Base-by-base conservation (phyloP, 1,140 invertebrate genomes). In the Augochlora pura region DNA sequence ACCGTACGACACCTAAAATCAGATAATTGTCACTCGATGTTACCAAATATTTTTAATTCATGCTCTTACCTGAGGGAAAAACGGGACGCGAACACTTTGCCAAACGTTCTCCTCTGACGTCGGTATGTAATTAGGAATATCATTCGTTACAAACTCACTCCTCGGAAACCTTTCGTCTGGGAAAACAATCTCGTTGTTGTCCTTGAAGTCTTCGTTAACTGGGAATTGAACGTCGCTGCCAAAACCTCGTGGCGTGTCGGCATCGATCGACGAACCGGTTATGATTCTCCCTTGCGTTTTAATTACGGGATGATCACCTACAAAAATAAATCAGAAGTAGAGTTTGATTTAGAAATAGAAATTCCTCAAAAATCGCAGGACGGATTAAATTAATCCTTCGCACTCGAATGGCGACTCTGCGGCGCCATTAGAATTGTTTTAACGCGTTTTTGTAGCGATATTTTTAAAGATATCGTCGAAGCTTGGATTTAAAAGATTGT, bases 31-130 rank as follows among this genome's bases (percentile, higher is more conserved):
- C 21, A 32, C 21, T 54, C 0, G 12, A 42, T 0, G 23, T 8
- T 42, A 3, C 1, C 21, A 8, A 23, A 23, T 23, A 4, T 63
- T 46, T 27, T 0, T 16, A 12, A 12, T 49, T 8, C 0, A 23
- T 49, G 14, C 2, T 52, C 14, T 62, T 85, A 88, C 88, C 83
- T 82, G 67, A 69, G 88, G 82, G 59, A 90, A 88, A 57, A 90
- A 80, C 10, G 49, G n/a, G 0, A 52, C 2, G 42, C 38, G 42
- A 39, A 70, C 49, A 0, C 67, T 23, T 10, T 32, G 64, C 23
- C 69, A 69, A 49, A 59, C 16, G 14, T 71, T 74, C 10, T 0
- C 16, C 9, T 78, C 46, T 0, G 32, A 57, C 0, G 71, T 62
- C 8, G 38, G n/a, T 54, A 65, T 64, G 6, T 79, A 82, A 66